A percentile compares a stretch with the other conserved stretches of the same genome.
Evolutionary conservation across 2,113 vertebrate genomes (phyloP).

Genomic region (Isurus oxyrinchus): DNA sequence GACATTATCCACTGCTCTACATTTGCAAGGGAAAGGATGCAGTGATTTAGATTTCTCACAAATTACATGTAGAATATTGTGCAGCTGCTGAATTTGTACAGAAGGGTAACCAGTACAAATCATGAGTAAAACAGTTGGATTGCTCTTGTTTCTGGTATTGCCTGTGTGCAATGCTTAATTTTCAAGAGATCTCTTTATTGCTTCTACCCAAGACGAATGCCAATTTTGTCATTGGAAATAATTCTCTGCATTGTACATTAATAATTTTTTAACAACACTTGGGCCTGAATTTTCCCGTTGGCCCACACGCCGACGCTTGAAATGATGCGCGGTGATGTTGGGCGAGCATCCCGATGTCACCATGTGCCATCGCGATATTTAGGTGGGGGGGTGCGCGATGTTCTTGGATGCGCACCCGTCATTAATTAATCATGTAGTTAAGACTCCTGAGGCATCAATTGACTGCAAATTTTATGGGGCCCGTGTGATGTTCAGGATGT

Average conservation of each 20-base stretch:
- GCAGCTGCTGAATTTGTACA: neutral
- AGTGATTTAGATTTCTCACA: neutral
- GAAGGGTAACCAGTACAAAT: neutral
- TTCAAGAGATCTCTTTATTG: neutral
- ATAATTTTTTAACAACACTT: too few species aligned
- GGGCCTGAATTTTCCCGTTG: too few species aligned
- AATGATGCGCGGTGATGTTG: too few species aligned
- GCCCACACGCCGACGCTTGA: too few species aligned
- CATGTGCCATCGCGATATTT: too few species aligned
- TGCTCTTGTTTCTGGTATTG: neutral
- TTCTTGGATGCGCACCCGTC: too few species aligned
- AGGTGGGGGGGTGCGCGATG: too few species aligned
- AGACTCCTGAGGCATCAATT: too few species aligned
- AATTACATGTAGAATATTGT: neutral
- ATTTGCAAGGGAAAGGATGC: neutral
- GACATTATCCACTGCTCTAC: neutral
- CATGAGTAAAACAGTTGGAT: neutral
- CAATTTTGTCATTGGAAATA: neutral
- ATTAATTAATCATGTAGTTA: too few species aligned
- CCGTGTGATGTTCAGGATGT: too few species aligned
- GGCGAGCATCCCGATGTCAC: too few species aligned
- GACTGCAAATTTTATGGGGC: too few species aligned
- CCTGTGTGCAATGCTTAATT: neutral
- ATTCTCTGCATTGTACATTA: neutral
- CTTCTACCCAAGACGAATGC: neutral